Percentiles rank a stretch among this genome's conserved stretches.
Evolutionary conservation across 1,140 invertebrate species (phyloP).

Genomic region (Bombus picipes): DNA sequence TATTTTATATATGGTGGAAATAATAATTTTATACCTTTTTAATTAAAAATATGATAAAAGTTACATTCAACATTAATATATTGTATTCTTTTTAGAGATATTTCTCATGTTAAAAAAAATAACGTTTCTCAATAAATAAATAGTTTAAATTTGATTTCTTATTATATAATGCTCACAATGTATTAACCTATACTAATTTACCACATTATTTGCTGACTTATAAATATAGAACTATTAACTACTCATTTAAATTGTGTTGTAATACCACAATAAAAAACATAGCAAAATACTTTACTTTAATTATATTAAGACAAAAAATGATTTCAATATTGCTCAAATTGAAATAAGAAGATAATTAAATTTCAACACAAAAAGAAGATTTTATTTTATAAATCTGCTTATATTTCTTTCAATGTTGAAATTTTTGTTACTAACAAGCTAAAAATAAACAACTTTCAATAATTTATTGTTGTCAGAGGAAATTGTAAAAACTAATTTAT

Average conservation of each 20-base stretch:
- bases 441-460: background rate
- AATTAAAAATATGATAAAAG: background rate
- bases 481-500: too few relatives aligned
- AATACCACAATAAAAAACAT: background rate
- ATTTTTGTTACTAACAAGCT: background rate
- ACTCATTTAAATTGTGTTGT: background rate
- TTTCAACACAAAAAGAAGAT: background rate
- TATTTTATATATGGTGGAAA: background rate
- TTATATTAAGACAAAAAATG: background rate
- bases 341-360: background rate
- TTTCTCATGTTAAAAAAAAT: background rate
- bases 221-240: background rate
- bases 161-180: background rate
- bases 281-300: background rate
- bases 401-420: background rate
- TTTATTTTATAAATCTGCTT: background rate
- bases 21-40: background rate
- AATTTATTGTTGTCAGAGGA: background rate
- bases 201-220: background rate
- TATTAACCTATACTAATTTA: background rate
- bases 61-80: background rate
- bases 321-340: background rate
- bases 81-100: background rate
- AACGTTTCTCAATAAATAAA: slow-evolving; percentile 5
- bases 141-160: background rate